Percentiles rank a stretch among this genome's conserved stretches.
Evolutionary conservation across 2,113 vertebrate genomes (phyloP).

Genomic region (Apeltes quadracus): DNA sequence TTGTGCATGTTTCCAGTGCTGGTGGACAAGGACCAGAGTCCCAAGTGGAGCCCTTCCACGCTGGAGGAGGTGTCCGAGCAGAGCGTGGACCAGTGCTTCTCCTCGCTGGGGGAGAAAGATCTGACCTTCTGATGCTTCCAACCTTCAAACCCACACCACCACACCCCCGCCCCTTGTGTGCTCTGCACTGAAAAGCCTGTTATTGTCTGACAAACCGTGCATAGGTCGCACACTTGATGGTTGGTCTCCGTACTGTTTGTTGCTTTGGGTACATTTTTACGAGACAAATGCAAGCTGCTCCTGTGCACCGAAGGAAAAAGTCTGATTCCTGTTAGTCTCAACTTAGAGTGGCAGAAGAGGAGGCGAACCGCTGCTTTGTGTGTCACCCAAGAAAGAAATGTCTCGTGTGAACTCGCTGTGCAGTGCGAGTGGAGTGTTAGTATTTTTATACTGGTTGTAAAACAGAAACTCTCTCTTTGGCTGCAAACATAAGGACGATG

Average conservation of each 20-base stretch:
- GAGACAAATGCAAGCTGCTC: slow-evolving; percentile 1
- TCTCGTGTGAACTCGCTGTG: slow-evolving; percentile 3
- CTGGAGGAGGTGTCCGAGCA: slow-evolving; percentile 87
- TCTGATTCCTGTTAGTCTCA: slow-evolving; percentile 11
- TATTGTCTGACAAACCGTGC: neutral
- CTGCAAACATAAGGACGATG: slow-evolving; percentile 22
- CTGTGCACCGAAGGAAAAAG: slow-evolving; percentile 9
- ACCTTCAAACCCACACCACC: slow-evolving; percentile 2
- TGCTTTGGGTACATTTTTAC: neutral
- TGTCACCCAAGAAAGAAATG: slow-evolving; percentile 11
- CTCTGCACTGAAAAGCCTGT: neutral
- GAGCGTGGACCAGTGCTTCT: slow-evolving; percentile 84
- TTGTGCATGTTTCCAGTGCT: slow-evolving; percentile 81
- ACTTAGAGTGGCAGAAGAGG: neutral
- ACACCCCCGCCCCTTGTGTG: slow-evolving; percentile 13
- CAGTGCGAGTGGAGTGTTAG: neutral
- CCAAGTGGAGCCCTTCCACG: slow-evolving; percentile 88
- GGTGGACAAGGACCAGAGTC: slow-evolving; percentile 91
- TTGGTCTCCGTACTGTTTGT: neutral
- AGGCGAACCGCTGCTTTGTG: neutral
- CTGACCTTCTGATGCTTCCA: slow-evolving; percentile 80
- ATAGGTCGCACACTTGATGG: neutral
- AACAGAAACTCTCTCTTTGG: neutral
- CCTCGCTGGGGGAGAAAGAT: slow-evolving; percentile 85
- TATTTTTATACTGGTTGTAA: neutral